Conservation (phyloP, 2,888 invertebrate species). For the Penaeus monodon region DNA sequence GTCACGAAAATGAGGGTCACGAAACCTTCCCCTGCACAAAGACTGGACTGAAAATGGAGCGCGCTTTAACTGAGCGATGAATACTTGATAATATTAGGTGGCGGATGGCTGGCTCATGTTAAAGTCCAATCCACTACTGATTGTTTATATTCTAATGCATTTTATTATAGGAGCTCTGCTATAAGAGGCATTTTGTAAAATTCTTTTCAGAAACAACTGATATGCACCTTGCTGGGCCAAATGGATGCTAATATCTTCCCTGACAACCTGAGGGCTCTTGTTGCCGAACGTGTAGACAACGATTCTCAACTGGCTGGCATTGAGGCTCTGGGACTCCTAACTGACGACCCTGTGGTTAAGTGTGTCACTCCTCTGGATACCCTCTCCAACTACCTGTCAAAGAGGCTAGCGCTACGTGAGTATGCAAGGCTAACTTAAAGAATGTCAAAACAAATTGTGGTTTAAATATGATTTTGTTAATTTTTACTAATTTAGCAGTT, state of each 20-base stretch:
- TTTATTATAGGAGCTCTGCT: not conserved
- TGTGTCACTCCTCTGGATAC: conserved; percentile 91
- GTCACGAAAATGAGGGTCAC: too few relatives aligned
- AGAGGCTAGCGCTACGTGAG: conserved; percentile 82
- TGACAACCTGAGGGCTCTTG: conserved; percentile 88
- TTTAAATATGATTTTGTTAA: not conserved
- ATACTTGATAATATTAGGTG: too few relatives aligned
- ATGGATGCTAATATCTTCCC: conserved; percentile 87
- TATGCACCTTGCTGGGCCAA: conserved; percentile 87
- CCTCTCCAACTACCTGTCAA: conserved; percentile 87
- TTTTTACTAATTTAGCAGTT: too few relatives aligned
- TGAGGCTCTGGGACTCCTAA: conserved; percentile 88
- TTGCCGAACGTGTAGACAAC: conserved; percentile 83
- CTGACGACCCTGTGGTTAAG: conserved; percentile 86
- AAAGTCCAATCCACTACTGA: not conserved
- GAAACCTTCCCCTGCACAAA: too few relatives aligned
- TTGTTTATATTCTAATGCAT: too few relatives aligned
- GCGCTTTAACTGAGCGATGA: too few relatives aligned
- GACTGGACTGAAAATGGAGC: too few relatives aligned
- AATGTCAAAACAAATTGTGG: not conserved
- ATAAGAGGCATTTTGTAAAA: not conserved
- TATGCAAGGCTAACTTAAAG: conserved; percentile 26
- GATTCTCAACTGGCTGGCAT: conserved; percentile 78
- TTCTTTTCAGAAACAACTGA: conserved; percentile 75
- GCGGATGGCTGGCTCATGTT: not conserved